Percentiles rank a stretch among this genome's conserved stretches.
Evolutionary conservation across 2,797 vertebrate genomes (phyloP).

Genomic region (Toxotes lorentzi): DNA sequence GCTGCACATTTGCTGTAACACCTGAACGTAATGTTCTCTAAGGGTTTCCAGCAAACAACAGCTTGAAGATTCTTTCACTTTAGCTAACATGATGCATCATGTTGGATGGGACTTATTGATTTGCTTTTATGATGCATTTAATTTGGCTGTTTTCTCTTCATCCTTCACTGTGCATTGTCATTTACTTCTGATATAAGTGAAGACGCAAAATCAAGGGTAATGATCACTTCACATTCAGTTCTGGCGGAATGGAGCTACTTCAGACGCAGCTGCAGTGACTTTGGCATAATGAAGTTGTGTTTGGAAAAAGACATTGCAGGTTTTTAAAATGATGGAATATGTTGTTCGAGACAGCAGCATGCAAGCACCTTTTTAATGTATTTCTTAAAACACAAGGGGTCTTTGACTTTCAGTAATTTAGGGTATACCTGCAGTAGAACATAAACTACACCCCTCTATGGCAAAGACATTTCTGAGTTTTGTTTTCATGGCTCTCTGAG

Average conservation of each 20-base stretch:
- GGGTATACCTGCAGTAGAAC: slow-evolving; percentile 16
- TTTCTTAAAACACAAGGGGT: slow-evolving; percentile 21
- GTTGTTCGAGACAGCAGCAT: slow-evolving; percentile 3
- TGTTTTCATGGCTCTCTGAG: slow-evolving; percentile 28
- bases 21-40: background rate
- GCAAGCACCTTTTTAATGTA: slow-evolving; percentile 10
- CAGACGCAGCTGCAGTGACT: slow-evolving; percentile 9
- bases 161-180: background rate
- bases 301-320: background rate
- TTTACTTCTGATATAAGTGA: background rate
- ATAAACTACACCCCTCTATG: slow-evolving; percentile 18
- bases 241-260: background rate
- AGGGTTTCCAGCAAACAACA: background rate
- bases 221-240: slow-evolving; percentile 33
- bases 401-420: slow-evolving; percentile 26
- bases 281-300: slow-evolving; percentile 3
- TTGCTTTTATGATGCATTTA: slow-evolving; percentile 15
- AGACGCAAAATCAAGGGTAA: slow-evolving; percentile 23
- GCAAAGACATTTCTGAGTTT: slow-evolving; percentile 20
- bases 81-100: background rate
- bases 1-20: background rate
- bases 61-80: slow-evolving; percentile 26
- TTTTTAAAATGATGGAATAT: slow-evolving; percentile 8
- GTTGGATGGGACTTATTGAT: background rate
- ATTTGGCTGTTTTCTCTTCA: slow-evolving; percentile 9